Conservation (phyloP, 2,797 vertebrate genomes). For the Esox masquinongy region DNA sequence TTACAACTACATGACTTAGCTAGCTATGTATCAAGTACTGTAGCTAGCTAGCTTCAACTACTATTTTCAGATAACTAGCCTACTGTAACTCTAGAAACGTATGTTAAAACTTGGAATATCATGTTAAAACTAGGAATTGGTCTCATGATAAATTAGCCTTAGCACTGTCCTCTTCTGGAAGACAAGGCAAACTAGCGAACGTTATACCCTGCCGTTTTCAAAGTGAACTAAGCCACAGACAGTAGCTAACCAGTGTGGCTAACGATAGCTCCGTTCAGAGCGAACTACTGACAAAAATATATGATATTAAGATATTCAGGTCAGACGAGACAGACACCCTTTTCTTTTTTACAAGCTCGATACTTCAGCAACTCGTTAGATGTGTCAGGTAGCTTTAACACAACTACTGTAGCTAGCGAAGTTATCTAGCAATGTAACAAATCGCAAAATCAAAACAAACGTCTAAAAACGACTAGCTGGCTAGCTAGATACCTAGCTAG, state of each 20-base stretch:
- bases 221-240: background rate
- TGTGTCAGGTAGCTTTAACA: background rate
- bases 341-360: background rate
- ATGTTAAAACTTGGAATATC: too few species aligned
- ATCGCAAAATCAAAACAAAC: constrained; percentile 71
- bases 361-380: background rate
- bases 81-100: background rate
- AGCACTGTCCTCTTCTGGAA: background rate
- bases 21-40: background rate
- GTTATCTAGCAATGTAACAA: constrained; percentile 42
- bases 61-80: background rate
- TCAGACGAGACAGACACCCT: background rate
- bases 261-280: background rate
- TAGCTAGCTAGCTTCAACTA: background rate
- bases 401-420: background rate
- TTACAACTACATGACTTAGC: background rate
- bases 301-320: background rate
- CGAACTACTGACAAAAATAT: background rate
- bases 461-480: constrained; percentile 14
- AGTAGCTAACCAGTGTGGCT: background rate
- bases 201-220: background rate
- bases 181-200: background rate
- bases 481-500: background rate
- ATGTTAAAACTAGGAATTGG: background rate
- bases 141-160: background rate